Conservation (phyloP, 2,113 vertebrate genomes). For the Felis catus region DNA sequence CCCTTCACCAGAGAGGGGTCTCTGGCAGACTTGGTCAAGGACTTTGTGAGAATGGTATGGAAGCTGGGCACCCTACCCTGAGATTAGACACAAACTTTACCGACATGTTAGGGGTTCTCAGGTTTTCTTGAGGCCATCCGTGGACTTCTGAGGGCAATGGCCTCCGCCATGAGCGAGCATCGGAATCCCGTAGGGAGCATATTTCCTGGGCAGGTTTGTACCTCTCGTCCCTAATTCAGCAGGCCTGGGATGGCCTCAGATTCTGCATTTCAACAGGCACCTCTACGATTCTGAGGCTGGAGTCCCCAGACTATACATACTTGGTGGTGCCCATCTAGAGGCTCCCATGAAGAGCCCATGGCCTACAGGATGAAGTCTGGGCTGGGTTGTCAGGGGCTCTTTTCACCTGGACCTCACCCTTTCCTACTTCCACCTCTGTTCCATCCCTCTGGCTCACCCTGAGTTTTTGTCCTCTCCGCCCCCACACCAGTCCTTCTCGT, state of each 20-base stretch:
- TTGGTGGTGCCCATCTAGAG: background rate
- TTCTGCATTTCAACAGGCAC: background rate
- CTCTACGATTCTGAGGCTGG: background rate
- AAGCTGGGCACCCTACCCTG: background rate
- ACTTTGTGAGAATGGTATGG: background rate
- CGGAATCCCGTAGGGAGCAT: background rate
- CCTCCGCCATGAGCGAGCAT: background rate
- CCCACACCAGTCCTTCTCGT: background rate
- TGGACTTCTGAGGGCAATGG: background rate
- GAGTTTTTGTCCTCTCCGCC: background rate
- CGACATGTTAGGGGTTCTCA: background rate
- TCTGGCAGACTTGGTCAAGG: background rate
- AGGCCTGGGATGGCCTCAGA: background rate
- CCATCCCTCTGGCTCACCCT: background rate
- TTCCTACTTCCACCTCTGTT: fast-evolving
- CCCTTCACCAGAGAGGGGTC: background rate
- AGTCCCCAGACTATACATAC: background rate
- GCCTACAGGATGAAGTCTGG: background rate
- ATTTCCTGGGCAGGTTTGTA: background rate
- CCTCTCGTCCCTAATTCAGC: background rate
- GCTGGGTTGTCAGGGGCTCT: background rate
- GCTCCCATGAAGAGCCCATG: background rate
- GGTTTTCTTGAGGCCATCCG: fast-evolving
- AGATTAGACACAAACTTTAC: background rate
- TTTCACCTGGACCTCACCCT: background rate